These are phyloP conservation scores for Xestia xanthographa DNA, from an alignment of 2,888 invertebrate species.

Conservation along the genomic window DNA sequence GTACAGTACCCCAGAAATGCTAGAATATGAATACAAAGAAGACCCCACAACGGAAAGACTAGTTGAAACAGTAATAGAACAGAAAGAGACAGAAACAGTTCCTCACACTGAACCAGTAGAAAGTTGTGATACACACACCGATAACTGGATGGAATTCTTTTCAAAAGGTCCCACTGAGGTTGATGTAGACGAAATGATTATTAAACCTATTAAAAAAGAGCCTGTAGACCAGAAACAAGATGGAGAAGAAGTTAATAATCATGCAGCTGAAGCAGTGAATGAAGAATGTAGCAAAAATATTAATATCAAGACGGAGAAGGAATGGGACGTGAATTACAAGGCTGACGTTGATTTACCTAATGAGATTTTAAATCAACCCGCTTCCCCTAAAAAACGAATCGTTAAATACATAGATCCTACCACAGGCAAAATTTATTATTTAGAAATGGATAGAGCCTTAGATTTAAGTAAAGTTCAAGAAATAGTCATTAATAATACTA, in stretches of 20 bases:
- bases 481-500: conserved; percentile 83
- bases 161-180: conserved; percentile 80
- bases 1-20: conserved; percentile 87
- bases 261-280: conserved; percentile 38
- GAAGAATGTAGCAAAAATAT: conserved; percentile 28
- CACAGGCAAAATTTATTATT: conserved; percentile 85
- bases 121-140: conserved; percentile 64
- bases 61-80: conserved; percentile 42
- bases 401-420: conserved; percentile 86
- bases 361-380: conserved; percentile 73
- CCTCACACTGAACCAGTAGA: conserved; percentile 40
- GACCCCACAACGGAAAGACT: conserved; percentile 54
- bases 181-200: conserved; percentile 86
- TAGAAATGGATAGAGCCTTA: conserved; percentile 85
- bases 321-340: conserved; percentile 38
- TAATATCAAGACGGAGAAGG: conserved; percentile 41
- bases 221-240: conserved; percentile 65
- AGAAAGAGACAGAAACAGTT: conserved; percentile 30
- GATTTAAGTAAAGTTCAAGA: conserved; percentile 85
- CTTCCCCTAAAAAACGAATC: conserved; percentile 80
- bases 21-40: conserved; percentile 81
- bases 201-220: conserved; percentile 79
- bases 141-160: conserved; percentile 87
- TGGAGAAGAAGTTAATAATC: conserved; percentile 43
- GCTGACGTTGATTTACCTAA: conserved; percentile 68